phyloP scores from a whole-genome alignment of 1,140 invertebrate species.

The Dendroctonus ponderosae region DNA sequence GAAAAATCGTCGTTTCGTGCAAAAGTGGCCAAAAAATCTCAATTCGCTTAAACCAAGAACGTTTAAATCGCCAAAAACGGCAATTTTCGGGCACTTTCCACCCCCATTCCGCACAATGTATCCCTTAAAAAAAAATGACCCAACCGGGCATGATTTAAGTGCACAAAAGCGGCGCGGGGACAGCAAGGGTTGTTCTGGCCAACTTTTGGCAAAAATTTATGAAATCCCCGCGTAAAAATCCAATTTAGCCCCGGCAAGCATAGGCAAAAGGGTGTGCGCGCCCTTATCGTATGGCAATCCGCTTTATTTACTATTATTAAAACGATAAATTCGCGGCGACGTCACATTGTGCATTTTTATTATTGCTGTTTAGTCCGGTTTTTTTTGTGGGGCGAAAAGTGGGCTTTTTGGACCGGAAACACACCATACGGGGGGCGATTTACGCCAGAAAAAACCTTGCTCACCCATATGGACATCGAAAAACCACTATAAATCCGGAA shows the following conservation, averaged over 20 bases:
- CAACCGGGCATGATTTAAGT: no score
- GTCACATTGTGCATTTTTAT: slow-evolving; percentile 49
- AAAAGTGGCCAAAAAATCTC: no score
- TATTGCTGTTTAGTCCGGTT: slow-evolving; percentile 7
- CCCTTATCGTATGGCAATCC: slow-evolving; percentile 39
- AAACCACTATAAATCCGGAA: no score
- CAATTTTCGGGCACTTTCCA: no score
- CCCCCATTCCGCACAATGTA: no score
- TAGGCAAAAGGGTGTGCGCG: slow-evolving; percentile 21
- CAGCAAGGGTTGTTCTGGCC: not conserved
- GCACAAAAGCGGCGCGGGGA: not conserved
- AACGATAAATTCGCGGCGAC: slow-evolving; percentile 50
- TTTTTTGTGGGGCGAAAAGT: slow-evolving; percentile 49
- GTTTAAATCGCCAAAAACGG: no score
- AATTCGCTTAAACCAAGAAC: no score
- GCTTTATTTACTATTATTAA: slow-evolving; percentile 53
- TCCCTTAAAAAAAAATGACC: no score
- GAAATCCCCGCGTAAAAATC: slow-evolving; percentile 46
- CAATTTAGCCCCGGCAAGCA: slow-evolving; percentile 40
- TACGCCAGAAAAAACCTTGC: no score
- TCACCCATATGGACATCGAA: no score
- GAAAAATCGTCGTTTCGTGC: no score
- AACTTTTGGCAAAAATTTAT: slow-evolving; percentile 40
- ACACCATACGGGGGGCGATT: not conserved
- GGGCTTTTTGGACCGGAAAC: slow-evolving; percentile 44